Conservation (phyloP, 2,113 vertebrate genomes). For the Amazona guildingii region DNA sequence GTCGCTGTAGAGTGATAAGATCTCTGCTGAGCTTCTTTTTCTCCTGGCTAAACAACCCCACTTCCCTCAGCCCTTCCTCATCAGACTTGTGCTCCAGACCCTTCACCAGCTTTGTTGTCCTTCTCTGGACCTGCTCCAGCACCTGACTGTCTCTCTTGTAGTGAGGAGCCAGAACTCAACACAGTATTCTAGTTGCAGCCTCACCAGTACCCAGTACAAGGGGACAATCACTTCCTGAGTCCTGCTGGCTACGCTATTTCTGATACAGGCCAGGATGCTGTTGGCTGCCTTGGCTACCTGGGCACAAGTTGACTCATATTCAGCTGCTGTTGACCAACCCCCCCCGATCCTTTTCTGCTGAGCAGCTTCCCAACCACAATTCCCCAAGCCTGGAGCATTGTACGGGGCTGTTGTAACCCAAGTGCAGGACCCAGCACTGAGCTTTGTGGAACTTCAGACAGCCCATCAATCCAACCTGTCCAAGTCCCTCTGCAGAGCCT, state of each 20-base stretch:
- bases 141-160: not conserved
- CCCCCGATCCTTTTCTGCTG: not conserved
- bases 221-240: not conserved
- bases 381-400: rapidly evolving
- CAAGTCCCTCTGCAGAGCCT: not conserved
- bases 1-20: not conserved
- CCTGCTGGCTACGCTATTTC: not conserved
- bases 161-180: not conserved
- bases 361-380: not conserved
- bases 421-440: not conserved
- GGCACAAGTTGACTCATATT: not conserved
- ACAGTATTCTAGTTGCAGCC: not conserved
- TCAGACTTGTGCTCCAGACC: not conserved
- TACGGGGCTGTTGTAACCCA: not conserved
- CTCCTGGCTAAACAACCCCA: not conserved
- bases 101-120: not conserved
- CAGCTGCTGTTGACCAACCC: not conserved
- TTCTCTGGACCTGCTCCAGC: rapidly evolving
- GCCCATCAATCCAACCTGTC: not conserved
- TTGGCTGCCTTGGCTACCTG: not conserved
- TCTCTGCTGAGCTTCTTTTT: not conserved
- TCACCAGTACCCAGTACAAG: not conserved
- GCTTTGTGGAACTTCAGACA: not conserved
- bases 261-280: not conserved
- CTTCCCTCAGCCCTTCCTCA: not conserved